Base-by-base conservation (phyloP, 2,888 invertebrate species). In the Alviniconcha strummeri region DNA sequence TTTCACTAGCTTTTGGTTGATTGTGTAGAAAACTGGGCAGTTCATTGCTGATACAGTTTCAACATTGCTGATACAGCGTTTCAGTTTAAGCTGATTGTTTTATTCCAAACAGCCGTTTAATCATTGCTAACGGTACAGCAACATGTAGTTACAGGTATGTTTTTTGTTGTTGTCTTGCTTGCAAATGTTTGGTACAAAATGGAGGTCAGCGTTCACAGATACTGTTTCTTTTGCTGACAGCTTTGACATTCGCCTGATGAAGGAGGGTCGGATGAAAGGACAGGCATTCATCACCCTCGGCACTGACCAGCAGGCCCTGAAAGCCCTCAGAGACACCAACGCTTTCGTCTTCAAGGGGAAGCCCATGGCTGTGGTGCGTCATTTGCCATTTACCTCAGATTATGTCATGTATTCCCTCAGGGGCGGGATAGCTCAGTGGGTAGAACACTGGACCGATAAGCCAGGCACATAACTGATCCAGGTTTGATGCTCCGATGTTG, bases 181-280 rank as follows among this genome's bases (percentile, higher is more conserved):
- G 36, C 36, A 36, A 36, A 36, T 36, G 36, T 36, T 36, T 36
- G 36, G 36, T 36, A 36, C 0, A 36, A 36, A 36, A 36, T 36
- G 36, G 36, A 36, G 36, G 36, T 36, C 36, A 36, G 36, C 3
- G 36, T 36, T 36, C 36, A 36, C 36, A 36, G 36, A 36, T 36
- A 36, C 36, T 36, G 36, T 36, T 36, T 36, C 36, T 36, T 36
- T 36, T 36, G 36, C 36, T 36, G 86, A 67, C 80, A 88, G 88
- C 69, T 96, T 95, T 91, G 95, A 95, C 93, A 96, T 98, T 6
- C 95, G 97, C 89, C 95, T 98, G 17, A 97, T 98, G 98, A 97
- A 97, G 92, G 97, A 97, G 93, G 98, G 98, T 0, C 95, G 97
- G 91, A 98, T 98, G 98, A 98, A 98, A 94, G 98, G 98, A 0